phyloP scores from a whole-genome alignment of 2,797 vertebrate genomes.

The Manis crassicaudata region DNA sequence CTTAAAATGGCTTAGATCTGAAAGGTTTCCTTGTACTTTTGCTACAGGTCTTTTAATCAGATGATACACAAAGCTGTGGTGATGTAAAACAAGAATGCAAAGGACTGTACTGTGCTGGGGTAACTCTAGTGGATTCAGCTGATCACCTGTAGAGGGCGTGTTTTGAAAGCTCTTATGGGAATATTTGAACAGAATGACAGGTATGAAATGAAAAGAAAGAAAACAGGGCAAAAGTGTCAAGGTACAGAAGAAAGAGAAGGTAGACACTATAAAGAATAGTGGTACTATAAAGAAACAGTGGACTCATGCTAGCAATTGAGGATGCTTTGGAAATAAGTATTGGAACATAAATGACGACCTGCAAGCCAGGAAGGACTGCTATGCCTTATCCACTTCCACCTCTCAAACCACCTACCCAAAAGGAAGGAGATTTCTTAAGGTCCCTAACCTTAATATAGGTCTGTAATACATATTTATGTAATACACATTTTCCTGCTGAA shows the following conservation, averaged over 20 bases:
- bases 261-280: background rate
- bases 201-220: background rate
- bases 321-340: background rate
- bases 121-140: background rate
- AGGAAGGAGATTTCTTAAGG: background rate
- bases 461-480: background rate
- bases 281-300: background rate
- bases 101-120: background rate
- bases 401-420: background rate
- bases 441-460: background rate
- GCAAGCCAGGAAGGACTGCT: background rate
- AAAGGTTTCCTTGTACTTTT: constrained; percentile 42
- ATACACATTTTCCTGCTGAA: background rate
- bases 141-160: constrained; percentile 17
- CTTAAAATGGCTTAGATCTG: constrained; percentile 1
- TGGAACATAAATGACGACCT: background rate
- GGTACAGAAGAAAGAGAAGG: background rate
- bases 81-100: background rate
- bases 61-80: background rate
- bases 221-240: background rate
- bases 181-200: background rate
- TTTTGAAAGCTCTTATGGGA: background rate
- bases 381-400: background rate
- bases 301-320: background rate
- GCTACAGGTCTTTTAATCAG: background rate